Base-by-base conservation (phyloP, 2,797 vertebrate genomes). In the Scolopax rusticola region DNA sequence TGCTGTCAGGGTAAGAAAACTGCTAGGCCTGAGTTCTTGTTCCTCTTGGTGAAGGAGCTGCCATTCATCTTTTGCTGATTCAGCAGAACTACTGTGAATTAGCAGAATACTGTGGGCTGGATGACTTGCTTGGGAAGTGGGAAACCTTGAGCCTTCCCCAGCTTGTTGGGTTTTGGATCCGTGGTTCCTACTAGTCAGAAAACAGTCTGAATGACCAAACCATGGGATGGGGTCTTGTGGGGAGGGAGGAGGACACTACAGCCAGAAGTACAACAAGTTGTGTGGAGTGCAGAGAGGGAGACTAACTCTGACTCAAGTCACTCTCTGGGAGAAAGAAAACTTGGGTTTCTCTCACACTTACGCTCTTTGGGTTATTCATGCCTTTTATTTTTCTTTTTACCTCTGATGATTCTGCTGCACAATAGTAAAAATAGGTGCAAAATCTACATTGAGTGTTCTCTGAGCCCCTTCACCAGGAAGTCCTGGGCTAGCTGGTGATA, bases 281-380 rank as follows among this genome's bases (percentile, higher is more conserved):
- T 4, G 20, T 41, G 47, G 41, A 73, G 32, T 67, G 73, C 25
- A 69, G n/a, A 51, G 21, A 75, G 9, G 21, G 36, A 85, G 30
- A 20, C 16, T 84, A 75, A n/a, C 41, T 60, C 65, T 0, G 2
- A 32, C 41, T 84, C 32, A 15, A 15, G 65, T 30, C 33, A 24
- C 15, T 75, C n/a, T 81, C 36, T 65, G 56, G 50, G 65, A 70
- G 54, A 61, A 65, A 45, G 32, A 65, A 56, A 61, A 28, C 36
- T 27, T 10, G 30, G 16, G 2, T 61, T 11, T 67, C 40, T 81
- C 41, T 90, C 33, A 48, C n/a, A 25, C 14, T 76, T 10, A 8
- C 28, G 80, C 28, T 20, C 6, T 57, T 64, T 45, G 47, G 30
- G 50, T 18, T 3, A 0, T 48, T 77, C 0, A 1, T 38, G 56